Conservation (phyloP, 1,140 invertebrate genomes). For the Idris sp. region DNA sequence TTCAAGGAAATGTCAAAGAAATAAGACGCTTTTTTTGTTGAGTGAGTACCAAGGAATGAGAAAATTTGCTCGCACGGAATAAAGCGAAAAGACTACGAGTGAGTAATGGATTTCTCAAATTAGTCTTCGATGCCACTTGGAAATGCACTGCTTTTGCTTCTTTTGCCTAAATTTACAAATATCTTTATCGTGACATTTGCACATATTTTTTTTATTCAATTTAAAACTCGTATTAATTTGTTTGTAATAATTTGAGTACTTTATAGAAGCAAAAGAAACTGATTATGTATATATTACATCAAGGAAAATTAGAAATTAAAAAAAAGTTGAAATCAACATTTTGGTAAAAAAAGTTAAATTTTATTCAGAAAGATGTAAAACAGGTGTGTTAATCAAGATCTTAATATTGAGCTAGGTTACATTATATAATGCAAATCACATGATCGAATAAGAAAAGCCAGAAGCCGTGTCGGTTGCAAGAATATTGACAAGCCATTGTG, state of each 20-base stretch:
- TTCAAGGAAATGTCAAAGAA: slow-evolving; percentile 32
- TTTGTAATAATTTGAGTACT: too few species aligned
- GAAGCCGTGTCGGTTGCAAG: slow-evolving; percentile 9
- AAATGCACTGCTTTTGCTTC: slow-evolving; percentile 8
- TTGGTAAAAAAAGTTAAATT: slow-evolving; percentile 9
- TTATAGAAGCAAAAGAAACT: too few species aligned
- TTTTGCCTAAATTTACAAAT: background rate
- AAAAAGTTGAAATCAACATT: too few species aligned
- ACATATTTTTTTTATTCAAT: background rate
- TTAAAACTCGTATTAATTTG: background rate
- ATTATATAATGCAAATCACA: slow-evolving; percentile 18
- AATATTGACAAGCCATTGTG: slow-evolving; percentile 38
- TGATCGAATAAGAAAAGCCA: slow-evolving; percentile 23
- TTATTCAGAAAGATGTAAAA: background rate
- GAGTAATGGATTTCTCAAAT: slow-evolving; percentile 47
- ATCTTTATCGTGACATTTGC: too few species aligned
- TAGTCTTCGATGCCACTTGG: slow-evolving; percentile 26
- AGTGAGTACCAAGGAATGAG: slow-evolving; percentile 37
- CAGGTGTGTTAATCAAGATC: too few species aligned
- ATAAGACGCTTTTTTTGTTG: slow-evolving; percentile 42
- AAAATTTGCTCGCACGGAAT: slow-evolving; percentile 28
- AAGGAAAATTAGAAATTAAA: too few species aligned
- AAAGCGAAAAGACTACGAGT: slow-evolving; percentile 26
- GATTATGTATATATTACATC: too few species aligned
- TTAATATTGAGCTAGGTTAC: too few species aligned